Evolutionary conservation across 2,797 vertebrate species (phyloP).

Genomic region (Sebastes oblongus): DNA sequence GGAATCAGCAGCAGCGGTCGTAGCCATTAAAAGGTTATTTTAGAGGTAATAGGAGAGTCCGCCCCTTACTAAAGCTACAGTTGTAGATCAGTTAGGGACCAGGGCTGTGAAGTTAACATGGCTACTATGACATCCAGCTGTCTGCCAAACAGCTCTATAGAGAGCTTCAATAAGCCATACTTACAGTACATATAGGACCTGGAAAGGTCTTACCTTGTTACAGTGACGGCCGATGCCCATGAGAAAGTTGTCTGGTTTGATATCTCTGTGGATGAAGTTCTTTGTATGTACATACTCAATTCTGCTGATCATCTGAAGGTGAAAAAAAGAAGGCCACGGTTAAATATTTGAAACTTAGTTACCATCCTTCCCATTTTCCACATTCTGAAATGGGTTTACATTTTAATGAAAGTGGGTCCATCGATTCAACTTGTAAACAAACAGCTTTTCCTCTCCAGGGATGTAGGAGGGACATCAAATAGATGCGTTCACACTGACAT

Average conservation of each 20-base stretch:
- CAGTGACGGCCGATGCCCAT: constrained; percentile 99
- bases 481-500: background rate
- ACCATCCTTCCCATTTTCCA: background rate
- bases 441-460: background rate
- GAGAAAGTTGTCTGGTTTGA: constrained; percentile 99
- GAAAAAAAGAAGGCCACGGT: background rate
- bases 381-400: background rate
- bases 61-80: background rate
- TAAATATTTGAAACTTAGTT: background rate
- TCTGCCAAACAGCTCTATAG: background rate
- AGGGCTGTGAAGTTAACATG: background rate
- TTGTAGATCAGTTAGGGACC: background rate
- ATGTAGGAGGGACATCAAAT: background rate
- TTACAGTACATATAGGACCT: background rate
- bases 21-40: background rate
- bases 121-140: background rate
- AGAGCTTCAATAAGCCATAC: constrained; percentile 6
- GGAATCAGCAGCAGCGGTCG: background rate
- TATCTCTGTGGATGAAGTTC: constrained; percentile 99
- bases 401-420: background rate
- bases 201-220: constrained; percentile 94
- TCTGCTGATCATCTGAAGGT: constrained; percentile 98
- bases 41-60: background rate
- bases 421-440: background rate
- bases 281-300: constrained; percentile 99